These are phyloP conservation scores for Catocala fraxini DNA, from an alignment of 2,888 invertebrate species.

Conservation along the genomic window DNA sequence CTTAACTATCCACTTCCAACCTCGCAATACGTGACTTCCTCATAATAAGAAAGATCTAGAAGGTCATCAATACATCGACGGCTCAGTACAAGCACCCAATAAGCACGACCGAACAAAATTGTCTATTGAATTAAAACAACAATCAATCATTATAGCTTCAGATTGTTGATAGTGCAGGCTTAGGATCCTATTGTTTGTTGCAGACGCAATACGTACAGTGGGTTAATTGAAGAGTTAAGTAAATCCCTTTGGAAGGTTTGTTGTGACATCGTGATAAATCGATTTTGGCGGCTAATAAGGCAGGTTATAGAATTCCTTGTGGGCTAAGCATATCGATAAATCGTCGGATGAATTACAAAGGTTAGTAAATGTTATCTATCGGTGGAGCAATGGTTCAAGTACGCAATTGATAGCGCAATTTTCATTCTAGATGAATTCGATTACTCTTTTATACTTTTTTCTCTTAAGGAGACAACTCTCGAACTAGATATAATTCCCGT, in stretches of 20 bases:
- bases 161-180: conserved; percentile 53
- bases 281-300: background rate
- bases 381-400: background rate
- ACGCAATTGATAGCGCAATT: too few relatives aligned
- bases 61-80: conserved; percentile 23
- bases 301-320: background rate
- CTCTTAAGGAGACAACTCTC: too few relatives aligned
- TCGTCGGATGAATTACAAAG: too few relatives aligned
- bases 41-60: conserved; percentile 31
- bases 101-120: conserved; percentile 30
- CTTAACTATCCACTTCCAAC: conserved; percentile 8
- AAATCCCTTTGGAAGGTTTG: conserved; percentile 6
- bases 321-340: background rate
- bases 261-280: conserved; percentile 3
- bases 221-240: conserved; percentile 6
- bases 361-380: too few relatives aligned
- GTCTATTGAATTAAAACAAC: conserved; percentile 55
- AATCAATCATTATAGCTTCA: conserved; percentile 57
- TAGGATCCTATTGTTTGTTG: conserved; percentile 47
- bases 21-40: conserved; percentile 38
- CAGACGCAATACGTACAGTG: background rate
- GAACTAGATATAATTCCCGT: too few relatives aligned
- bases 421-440: too few relatives aligned
- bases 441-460: too few relatives aligned
- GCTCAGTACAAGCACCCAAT: conserved; percentile 25